A percentile compares a stretch with the other conserved stretches of the same genome.
These are phyloP conservation scores for Scyliorhinus canicula DNA, from an alignment of 2,797 vertebrate species.

Conservation along the genomic window DNA sequence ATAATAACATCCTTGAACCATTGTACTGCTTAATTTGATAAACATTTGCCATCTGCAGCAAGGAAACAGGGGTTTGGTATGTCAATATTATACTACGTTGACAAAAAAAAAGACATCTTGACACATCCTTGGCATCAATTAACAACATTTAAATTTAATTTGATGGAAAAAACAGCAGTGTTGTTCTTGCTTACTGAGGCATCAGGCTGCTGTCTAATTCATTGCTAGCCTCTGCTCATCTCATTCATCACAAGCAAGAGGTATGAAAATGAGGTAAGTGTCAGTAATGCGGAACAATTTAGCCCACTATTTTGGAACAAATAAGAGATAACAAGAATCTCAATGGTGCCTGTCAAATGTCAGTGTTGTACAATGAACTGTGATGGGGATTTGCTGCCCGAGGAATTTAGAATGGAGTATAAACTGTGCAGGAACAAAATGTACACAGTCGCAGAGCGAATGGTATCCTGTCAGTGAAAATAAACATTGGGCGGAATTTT, in stretches of 20 bases:
- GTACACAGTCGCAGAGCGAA: not conserved
- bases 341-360: not conserved
- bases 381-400: not conserved
- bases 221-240: not conserved
- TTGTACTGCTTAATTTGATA: not conserved
- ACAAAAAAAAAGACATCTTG: not conserved
- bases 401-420: not conserved
- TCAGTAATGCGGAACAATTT: not conserved
- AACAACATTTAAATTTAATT: not conserved
- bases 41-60: not conserved
- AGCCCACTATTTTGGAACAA: not conserved
- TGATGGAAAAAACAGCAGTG: not conserved
- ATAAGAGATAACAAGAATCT: not conserved
- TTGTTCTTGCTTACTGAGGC: not conserved
- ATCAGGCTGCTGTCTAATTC: not conserved
- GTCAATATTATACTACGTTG: not conserved
- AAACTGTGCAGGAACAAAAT: conserved; percentile 4
- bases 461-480: not conserved
- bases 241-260: not conserved
- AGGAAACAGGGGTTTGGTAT: not conserved
- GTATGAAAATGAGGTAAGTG: not conserved
- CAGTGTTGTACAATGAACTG: not conserved
- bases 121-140: not conserved
- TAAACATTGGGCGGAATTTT: not conserved
- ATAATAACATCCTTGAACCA: not conserved